phyloP scores from a whole-genome alignment of 2,113 vertebrate genomes.

The Dermatemys mawii region DNA sequence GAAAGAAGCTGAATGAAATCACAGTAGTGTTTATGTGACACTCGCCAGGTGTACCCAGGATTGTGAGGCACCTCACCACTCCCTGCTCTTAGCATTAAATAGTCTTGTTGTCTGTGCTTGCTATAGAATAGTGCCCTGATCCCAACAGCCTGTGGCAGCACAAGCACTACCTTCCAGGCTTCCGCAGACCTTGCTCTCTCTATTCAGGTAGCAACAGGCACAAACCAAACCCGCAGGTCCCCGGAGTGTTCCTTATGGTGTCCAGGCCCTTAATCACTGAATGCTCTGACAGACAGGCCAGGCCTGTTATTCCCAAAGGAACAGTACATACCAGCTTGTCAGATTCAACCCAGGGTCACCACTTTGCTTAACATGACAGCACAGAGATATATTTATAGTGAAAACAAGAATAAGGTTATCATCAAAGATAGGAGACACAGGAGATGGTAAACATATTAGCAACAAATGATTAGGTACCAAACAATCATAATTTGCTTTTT shows the following conservation, averaged over 20 bases:
- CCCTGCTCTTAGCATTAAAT: not conserved
- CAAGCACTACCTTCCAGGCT: not conserved
- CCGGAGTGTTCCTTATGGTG: no score
- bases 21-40: not conserved
- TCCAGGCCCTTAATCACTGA: no score
- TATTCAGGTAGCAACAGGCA: no score
- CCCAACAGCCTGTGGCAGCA: not conserved
- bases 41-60: not conserved
- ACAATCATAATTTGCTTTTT: not conserved
- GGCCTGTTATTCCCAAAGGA: not conserved
- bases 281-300: no score
- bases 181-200: no score
- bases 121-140: not conserved
- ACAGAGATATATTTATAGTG: not conserved
- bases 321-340: not conserved
- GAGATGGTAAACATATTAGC: not conserved
- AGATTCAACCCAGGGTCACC: not conserved
- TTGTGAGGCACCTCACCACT: not conserved
- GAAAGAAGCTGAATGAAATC: not conserved
- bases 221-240: no score
- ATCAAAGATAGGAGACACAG: not conserved
- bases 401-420: not conserved
- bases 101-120: not conserved
- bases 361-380: not conserved
- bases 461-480: not conserved